Percentiles rank a stretch among this genome's conserved stretches.
Evolutionary conservation across 2,113 vertebrate species (phyloP).

Genomic region (Ibidorhyncha struthersii): DNA sequence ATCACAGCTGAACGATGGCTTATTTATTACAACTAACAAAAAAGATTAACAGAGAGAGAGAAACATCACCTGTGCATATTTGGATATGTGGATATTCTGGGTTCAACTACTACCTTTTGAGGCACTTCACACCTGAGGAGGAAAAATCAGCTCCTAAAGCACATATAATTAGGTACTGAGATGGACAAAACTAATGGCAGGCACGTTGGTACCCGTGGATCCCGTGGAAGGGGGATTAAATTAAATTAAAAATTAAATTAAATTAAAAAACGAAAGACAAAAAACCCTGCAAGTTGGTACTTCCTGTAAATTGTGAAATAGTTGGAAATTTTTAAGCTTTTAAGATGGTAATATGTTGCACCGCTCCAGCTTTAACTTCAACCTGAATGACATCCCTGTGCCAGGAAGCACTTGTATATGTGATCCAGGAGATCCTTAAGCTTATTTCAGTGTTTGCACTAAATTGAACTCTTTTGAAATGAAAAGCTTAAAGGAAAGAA

Average conservation of each 20-base stretch:
- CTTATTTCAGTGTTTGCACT: slow-evolving; percentile 36
- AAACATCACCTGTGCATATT: neutral
- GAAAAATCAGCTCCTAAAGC: neutral
- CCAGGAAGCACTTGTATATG: neutral
- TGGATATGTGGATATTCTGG: neutral
- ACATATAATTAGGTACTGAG: neutral
- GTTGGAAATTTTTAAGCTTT: neutral
- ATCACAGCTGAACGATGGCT: neutral
- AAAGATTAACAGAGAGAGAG: neutral
- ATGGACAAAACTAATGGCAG: neutral
- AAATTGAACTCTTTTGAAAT: slow-evolving; percentile 12
- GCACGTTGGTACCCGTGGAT: neutral
- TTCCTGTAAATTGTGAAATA: neutral
- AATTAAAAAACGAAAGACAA: neutral
- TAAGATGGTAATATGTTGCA: neutral
- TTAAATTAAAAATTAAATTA: too few relatives aligned
- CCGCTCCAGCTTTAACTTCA: neutral
- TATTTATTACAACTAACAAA: neutral
- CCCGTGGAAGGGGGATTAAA: too few relatives aligned
- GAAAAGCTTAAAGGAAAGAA: slow-evolving; percentile 28
- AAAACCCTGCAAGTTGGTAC: neutral
- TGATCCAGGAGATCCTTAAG: slow-evolving; percentile 3
- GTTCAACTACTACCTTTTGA: neutral
- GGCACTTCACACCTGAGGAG: neutral
- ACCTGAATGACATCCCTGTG: neutral